Evolutionary conservation across 2,888 invertebrate genomes (phyloP).

Genomic region (Bellardia pandia): DNA sequence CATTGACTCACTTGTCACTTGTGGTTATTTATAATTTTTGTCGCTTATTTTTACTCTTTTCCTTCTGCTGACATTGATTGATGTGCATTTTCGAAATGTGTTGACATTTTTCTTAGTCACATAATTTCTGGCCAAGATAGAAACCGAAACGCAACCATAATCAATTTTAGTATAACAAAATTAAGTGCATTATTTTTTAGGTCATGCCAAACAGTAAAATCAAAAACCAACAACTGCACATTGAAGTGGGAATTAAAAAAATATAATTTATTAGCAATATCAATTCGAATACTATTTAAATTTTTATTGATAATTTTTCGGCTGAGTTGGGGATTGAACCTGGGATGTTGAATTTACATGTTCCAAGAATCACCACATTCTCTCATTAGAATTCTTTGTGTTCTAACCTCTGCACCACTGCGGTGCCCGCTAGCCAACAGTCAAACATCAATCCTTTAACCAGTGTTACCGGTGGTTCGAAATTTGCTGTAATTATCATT

Average conservation of each 20-base stretch:
- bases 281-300: background rate
- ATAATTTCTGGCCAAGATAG: slow-evolving; percentile 62
- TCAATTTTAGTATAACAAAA: slow-evolving; percentile 61
- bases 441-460: too few relatives aligned
- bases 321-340: too few relatives aligned
- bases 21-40: slow-evolving; percentile 72
- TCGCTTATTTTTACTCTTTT: slow-evolving; percentile 54
- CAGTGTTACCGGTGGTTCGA: too few relatives aligned
- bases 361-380: too few relatives aligned
- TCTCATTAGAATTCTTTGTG: too few relatives aligned
- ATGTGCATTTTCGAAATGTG: slow-evolving; percentile 72
- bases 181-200: slow-evolving; percentile 63
- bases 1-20: slow-evolving; percentile 72
- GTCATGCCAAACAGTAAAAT: slow-evolving; percentile 48
- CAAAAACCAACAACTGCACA: background rate
- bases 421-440: too few relatives aligned
- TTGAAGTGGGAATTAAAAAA: background rate
- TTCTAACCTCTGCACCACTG: too few relatives aligned
- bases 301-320: too few relatives aligned
- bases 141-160: slow-evolving; percentile 46
- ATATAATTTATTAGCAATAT: background rate
- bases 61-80: slow-evolving; percentile 66
- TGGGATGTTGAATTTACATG: too few relatives aligned
- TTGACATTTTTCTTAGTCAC: slow-evolving; percentile 72
- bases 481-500: too few relatives aligned